Conservation (phyloP, 2,888 invertebrate genomes). For the Ecdyonurus torrentis region DNA sequence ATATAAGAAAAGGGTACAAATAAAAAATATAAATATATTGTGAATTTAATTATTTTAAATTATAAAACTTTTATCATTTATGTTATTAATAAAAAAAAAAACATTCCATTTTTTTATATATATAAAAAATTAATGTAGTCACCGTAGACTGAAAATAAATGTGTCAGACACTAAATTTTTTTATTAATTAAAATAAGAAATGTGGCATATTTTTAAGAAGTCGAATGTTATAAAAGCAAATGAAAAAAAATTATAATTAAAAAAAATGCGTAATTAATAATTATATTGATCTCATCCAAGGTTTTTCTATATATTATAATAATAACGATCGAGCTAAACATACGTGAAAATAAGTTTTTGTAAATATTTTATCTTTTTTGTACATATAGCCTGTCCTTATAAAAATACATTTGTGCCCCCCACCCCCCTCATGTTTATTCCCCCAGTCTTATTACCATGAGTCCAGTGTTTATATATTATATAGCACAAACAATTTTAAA, state of each 20-base stretch:
- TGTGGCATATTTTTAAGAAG: neutral
- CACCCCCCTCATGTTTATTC: neutral
- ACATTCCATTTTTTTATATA: too few species aligned
- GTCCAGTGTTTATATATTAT: slow-evolving; percentile 2
- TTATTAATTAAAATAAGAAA: too few species aligned
- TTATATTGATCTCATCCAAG: neutral
- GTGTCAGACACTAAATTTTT: too few species aligned
- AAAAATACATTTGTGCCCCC: neutral
- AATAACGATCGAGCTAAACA: neutral
- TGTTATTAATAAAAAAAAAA: too few species aligned
- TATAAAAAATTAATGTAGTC: too few species aligned
- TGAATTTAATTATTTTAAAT: too few species aligned
- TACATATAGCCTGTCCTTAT: neutral
- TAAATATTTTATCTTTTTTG: slow-evolving; percentile 3
- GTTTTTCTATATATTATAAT: neutral
- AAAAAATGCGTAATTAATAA: neutral
- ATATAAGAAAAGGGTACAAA: too few species aligned
- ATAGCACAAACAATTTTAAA: too few species aligned
- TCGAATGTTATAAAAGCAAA: neutral
- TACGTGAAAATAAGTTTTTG: neutral
- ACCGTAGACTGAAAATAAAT: too few species aligned
- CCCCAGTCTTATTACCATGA: neutral
- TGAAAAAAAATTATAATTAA: neutral
- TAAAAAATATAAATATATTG: too few species aligned
- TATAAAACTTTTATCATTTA: too few species aligned